Evolutionary conservation across 2,113 vertebrate species (phyloP).

Genomic region (Oncorhynchus kisutch): DNA sequence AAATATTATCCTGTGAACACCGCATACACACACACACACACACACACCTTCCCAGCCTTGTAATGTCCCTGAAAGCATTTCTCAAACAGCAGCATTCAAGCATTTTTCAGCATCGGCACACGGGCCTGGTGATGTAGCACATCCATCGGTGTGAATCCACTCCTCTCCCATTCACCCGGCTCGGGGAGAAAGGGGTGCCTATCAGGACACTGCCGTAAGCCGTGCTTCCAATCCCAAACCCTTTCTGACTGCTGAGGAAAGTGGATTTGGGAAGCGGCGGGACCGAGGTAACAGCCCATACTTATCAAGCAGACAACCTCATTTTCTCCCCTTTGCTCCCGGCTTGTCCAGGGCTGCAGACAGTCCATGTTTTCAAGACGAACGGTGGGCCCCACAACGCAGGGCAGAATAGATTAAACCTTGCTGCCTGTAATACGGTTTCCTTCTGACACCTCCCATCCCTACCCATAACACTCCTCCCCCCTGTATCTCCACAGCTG

Average conservation of each 20-base stretch:
- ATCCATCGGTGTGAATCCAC: neutral
- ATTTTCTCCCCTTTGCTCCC: conserved; percentile 61
- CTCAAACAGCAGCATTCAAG: neutral
- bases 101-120: neutral
- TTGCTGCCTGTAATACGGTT: conserved; percentile 49
- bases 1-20: neutral
- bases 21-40: neutral
- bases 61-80: conserved; percentile 17
- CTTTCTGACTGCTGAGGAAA: conserved; percentile 63
- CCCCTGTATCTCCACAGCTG: too few species aligned
- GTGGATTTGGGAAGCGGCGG: conserved; percentile 53
- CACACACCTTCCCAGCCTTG: neutral
- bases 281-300: conserved; percentile 54
- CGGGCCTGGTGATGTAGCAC: conserved; percentile 5
- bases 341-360: conserved; percentile 37
- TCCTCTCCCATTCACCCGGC: conserved; percentile 24
- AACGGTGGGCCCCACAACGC: conserved; percentile 31
- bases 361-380: conserved; percentile 44
- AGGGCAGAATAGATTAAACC: conserved; percentile 47
- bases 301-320: conserved; percentile 68
- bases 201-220: conserved; percentile 39
- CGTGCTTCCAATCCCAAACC: conserved; percentile 43
- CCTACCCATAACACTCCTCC: too few species aligned
- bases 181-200: conserved; percentile 4
- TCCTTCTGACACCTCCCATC: neutral